Evolutionary conservation across 2,113 vertebrate species (phyloP), one percentile per base, ranked within the genome.

Genomic region (Ia io): DNA sequence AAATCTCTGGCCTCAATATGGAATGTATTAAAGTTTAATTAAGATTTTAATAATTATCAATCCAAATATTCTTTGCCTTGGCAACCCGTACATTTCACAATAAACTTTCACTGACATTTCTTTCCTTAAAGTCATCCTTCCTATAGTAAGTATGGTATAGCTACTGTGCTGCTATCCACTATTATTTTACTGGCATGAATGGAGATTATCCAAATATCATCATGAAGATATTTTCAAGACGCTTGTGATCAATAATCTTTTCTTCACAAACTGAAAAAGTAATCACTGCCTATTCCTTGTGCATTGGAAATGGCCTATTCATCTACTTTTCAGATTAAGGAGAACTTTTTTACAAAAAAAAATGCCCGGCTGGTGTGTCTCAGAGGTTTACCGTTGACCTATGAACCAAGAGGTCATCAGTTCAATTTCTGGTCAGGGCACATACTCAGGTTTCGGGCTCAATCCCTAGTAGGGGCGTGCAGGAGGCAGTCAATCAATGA

Each of bases 11-110:
- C 13, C 80, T 94, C 12, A 49, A 84, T 86, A 56, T 56, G 9
- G 20, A 87, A 84, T 84, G 12, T 28, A 84, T 70, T 94, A 65
- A 67, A 92, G 11, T 96, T 88, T 70, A 88, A 84, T 89, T 83
- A 95, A 91, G 74, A 87, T 59, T 37, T 2, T 88, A 74, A 51
- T 61, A 59, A 89, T 86, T 86, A 59, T 82, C 23, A 74, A 92
- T n/a, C 18, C 23, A 84, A 87, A 49, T 84, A 87, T 84, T 51
- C 2, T 74, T 96, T 87, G 28, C 18, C 47, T 5, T 89, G 69
- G 53, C 5, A 95, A 56, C 84, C 44, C 32, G 9, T 89, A 53
- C 44, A 87, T 84, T 89, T 86, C 80, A 40, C 23, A 70, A 71
- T 83, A 84, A 79, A 53, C 63, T 51, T 90, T 79, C 25, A 53